phyloP scores from a whole-genome alignment of 1,140 invertebrate species.

The Trichogramma pretiosum region DNA sequence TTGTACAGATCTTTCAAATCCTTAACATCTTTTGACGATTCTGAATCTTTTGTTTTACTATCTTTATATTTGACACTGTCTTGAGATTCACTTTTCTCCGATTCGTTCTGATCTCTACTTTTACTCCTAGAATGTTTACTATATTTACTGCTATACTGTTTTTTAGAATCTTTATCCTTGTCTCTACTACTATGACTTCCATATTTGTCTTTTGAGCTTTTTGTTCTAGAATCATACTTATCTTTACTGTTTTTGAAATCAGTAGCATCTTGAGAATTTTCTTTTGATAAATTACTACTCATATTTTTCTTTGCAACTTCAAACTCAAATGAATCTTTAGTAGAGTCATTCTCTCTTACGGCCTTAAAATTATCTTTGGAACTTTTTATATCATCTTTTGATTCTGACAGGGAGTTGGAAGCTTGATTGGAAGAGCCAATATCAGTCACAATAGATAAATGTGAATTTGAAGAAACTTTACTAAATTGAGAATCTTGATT shows the following conservation, averaged over 20 bases:
- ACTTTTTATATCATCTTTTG: slow-evolving; percentile 36
- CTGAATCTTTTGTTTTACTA: slow-evolving; percentile 27
- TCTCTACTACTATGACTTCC: slow-evolving; percentile 26
- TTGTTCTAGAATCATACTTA: slow-evolving; percentile 30
- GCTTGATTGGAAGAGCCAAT: slow-evolving; percentile 41
- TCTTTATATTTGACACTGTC: slow-evolving; percentile 22
- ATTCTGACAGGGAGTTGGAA: slow-evolving; percentile 30
- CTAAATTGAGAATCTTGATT: slow-evolving; percentile 52
- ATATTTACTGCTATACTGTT: slow-evolving; percentile 26
- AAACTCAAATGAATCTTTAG: slow-evolving; percentile 39
- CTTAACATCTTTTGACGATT: slow-evolving; percentile 30
- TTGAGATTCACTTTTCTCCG: slow-evolving; percentile 16
- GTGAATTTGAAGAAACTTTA: slow-evolving; percentile 52
- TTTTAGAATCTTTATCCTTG: slow-evolving; percentile 27
- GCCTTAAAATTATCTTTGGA: slow-evolving; percentile 32
- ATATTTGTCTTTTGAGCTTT: slow-evolving; percentile 31
- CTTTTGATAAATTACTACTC: slow-evolving; percentile 30
- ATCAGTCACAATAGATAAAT: slow-evolving; percentile 47
- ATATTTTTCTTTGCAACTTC: slow-evolving; percentile 37
- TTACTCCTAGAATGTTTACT: slow-evolving; percentile 28
- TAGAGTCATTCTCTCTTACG: slow-evolving; percentile 28
- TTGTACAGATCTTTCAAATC: slow-evolving; percentile 44
- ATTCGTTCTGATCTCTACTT: slow-evolving; percentile 29
- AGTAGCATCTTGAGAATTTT: slow-evolving; percentile 31
- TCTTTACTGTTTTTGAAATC: slow-evolving; percentile 31